Evolutionary conservation across 2,113 vertebrate species (phyloP), one percentile per base, ranked within the genome.

Genomic region (Mustela lutreola): DNA sequence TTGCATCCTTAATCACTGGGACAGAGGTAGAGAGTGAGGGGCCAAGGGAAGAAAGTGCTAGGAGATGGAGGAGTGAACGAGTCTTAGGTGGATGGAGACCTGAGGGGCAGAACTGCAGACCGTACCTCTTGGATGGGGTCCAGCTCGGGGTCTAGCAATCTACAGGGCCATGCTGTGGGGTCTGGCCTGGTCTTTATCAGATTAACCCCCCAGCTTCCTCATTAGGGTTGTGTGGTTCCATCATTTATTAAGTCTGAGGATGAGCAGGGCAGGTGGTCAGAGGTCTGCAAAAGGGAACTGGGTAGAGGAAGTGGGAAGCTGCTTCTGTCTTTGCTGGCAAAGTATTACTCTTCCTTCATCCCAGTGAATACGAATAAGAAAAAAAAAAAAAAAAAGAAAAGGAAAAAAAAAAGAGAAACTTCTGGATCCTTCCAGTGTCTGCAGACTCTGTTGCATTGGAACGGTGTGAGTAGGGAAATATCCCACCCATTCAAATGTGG

Each of bases 401-500:
- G 39, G 39, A 39, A 67, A 14, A n/a, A 18, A 53, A 78, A 79
- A 4, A 75, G 82, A 89, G 48, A 48, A 84, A 89, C 56, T 78
- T 88, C 97, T 92, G 33, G 21, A 95, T 98, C 97, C 97, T 98
- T 96, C 95, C 87, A 80, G 78, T 95, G 95, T 97, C 91, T 97
- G 91, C 80, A 95, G 94, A 96, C 26, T 89, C 95, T 96, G 42
- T 96, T 80, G 91, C 94, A 89, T 15, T 80, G 63, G 97, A 96
- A 96, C 14, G 0, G 45, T 79, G 96, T 97, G 95, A 95, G 93
- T 78, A 33, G 56, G 95, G 97, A 98, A 97, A 98, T 98, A 97
- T 76, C 93, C 97, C 75, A 90, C 94, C 85, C 96, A 98, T 98
- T 98, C 98, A 97, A 98, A 97, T 96, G 96, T 67, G 70, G 95